Conservation (phyloP, 2,797 vertebrate genomes). For the Hoplostethus atlanticus region DNA sequence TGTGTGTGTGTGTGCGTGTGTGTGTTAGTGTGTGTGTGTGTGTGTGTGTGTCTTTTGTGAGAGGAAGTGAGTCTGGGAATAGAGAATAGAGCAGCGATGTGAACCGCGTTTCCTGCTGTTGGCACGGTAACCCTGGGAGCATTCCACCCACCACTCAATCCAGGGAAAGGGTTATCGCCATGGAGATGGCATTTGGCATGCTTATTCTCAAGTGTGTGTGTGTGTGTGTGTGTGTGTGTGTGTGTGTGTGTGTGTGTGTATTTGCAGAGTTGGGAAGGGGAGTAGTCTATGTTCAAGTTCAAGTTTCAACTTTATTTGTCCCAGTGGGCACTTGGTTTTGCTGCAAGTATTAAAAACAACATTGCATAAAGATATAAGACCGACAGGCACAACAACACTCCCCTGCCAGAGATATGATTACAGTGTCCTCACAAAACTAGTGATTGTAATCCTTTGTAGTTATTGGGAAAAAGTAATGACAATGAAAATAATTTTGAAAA, state of each 20-base stretch:
- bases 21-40: conserved; percentile 19
- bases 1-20: conserved; percentile 12
- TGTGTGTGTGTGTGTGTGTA: conserved; percentile 27
- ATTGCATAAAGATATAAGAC: conserved; percentile 22
- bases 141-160: conserved; percentile 72
- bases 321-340: conserved; percentile 27
- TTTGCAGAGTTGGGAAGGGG: conserved; percentile 30
- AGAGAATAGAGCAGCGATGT: conserved; percentile 61
- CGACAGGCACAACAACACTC: neutral
- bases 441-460: neutral
- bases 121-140: conserved; percentile 70
- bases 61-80: conserved; percentile 73
- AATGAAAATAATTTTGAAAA: neutral
- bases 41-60: conserved; percentile 41
- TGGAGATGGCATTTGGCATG: conserved; percentile 82
- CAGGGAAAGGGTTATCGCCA: conserved; percentile 84
- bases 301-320: conserved; percentile 45
- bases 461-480: neutral
- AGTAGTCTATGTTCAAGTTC: conserved; percentile 33
- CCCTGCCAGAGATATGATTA: neutral
- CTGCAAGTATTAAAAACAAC: conserved; percentile 41
- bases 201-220: conserved; percentile 57
- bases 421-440: neutral
- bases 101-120: conserved; percentile 74
- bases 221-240: conserved; percentile 28